Percentiles rank a stretch among this genome's conserved stretches.
These are phyloP conservation scores for Cacatua alba DNA, from an alignment of 2,113 vertebrate species.

Conservation along the genomic window DNA sequence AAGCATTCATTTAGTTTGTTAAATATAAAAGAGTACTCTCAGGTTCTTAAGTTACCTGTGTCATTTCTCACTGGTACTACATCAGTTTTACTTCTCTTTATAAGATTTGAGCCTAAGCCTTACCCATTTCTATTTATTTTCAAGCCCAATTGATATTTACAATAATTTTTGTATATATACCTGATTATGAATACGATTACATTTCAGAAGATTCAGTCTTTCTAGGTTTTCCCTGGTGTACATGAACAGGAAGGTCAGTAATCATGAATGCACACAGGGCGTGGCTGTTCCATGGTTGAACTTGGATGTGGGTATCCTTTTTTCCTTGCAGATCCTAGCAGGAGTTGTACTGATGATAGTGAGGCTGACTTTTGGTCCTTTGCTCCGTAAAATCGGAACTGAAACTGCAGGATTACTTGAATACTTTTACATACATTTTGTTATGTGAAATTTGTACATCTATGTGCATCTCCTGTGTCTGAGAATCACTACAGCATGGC, in stretches of 20 bases:
- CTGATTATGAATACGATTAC: not conserved
- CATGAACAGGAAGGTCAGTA: not conserved
- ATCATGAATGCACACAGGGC: not conserved
- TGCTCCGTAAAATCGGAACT: not conserved
- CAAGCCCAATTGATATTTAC: not conserved
- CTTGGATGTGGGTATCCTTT: not conserved
- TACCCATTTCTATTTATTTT: not conserved
- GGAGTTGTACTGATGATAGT: not conserved
- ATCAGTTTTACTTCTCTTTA: not conserved
- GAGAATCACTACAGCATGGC: not conserved
- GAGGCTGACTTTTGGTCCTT: not conserved
- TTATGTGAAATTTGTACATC: not conserved
- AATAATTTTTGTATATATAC: constrained; percentile 11
- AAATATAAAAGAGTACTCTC: not conserved
- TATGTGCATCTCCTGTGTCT: not conserved
- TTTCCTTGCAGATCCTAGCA: not conserved
- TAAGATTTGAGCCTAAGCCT: not conserved
- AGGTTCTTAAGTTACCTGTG: not conserved
- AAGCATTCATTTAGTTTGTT: not conserved
- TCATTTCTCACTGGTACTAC: not conserved
- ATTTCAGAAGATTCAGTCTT: not conserved
- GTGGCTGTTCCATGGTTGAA: not conserved
- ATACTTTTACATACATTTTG: not conserved
- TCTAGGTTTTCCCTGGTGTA: not conserved
- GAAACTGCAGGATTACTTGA: not conserved